phyloP scores from a whole-genome alignment of 2,797 vertebrate species.

The Phataginus tetradactyla region DNA sequence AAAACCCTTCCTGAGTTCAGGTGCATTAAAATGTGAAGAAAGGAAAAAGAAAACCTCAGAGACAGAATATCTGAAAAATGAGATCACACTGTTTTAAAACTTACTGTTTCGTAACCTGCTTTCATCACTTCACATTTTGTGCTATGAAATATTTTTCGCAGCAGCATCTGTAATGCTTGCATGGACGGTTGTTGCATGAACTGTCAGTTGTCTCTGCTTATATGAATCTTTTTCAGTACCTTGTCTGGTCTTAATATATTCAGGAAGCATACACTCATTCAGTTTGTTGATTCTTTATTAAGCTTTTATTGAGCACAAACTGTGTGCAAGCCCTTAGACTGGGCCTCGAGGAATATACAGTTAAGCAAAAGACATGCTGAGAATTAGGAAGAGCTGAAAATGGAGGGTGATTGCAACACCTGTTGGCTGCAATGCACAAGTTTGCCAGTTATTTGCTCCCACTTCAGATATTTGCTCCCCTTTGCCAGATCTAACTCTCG shows the following conservation, averaged over 20 bases:
- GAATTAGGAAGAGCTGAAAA: not conserved
- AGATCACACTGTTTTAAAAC: not conserved
- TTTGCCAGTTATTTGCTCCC: not conserved
- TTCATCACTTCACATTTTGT: not conserved
- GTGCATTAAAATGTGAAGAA: not conserved
- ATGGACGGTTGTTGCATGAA: not conserved
- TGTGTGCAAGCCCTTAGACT: not conserved
- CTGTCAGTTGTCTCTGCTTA: not conserved
- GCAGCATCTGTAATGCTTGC: accelerated
- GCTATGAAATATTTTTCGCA: not conserved
- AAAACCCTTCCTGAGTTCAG: not conserved
- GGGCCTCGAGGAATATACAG: not conserved
- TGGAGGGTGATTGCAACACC: not conserved
- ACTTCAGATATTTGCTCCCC: not conserved
- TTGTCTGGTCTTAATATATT: not conserved
- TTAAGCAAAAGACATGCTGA: not conserved
- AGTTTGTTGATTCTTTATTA: not conserved
- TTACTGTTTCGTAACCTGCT: not conserved
- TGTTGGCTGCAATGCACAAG: not conserved
- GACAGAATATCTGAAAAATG: not conserved
- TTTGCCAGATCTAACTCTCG: not conserved
- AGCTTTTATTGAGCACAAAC: not conserved
- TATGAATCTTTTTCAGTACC: not conserved
- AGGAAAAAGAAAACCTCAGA: not conserved
- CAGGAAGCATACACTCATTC: not conserved